Percentiles rank a stretch among this genome's conserved stretches.
phyloP scores from a whole-genome alignment of 2,113 vertebrate species.

The Arothron firmamentum region DNA sequence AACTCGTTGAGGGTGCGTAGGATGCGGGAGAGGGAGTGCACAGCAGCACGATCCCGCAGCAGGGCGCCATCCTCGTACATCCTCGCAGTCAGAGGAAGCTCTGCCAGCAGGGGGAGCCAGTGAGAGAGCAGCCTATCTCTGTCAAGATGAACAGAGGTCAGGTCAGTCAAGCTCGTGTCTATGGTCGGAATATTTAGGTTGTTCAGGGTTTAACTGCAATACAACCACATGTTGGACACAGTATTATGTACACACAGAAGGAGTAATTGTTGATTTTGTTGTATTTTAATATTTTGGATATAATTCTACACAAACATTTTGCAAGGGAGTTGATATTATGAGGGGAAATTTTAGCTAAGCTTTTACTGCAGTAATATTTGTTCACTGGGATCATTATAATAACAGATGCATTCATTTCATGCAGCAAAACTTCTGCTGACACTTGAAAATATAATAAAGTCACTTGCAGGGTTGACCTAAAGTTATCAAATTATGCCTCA shows the following conservation, averaged over 20 bases:
- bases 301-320: too few species aligned
- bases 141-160: conserved; percentile 4
- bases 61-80: conserved; percentile 91
- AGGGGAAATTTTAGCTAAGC: too few species aligned
- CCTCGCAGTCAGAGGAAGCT: conserved; percentile 80
- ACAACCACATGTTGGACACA: too few species aligned
- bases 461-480: background rate
- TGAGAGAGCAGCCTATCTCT: conserved; percentile 89
- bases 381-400: too few species aligned
- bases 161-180: conserved; percentile 5
- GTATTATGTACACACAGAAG: too few species aligned
- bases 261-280: too few species aligned
- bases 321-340: too few species aligned
- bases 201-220: too few species aligned
- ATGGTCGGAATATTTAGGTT: too few species aligned
- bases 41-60: conserved; percentile 83
- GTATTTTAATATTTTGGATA: too few species aligned
- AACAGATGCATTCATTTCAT: too few species aligned
- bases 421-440: background rate
- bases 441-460: background rate
- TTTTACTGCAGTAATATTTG: too few species aligned
- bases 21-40: conserved; percentile 85
- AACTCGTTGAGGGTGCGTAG: conserved; percentile 91
- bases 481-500: conserved; percentile 46
- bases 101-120: conserved; percentile 90